Conservation (phyloP, 2,797 vertebrate genomes). For the Hozukius guyotensis region DNA sequence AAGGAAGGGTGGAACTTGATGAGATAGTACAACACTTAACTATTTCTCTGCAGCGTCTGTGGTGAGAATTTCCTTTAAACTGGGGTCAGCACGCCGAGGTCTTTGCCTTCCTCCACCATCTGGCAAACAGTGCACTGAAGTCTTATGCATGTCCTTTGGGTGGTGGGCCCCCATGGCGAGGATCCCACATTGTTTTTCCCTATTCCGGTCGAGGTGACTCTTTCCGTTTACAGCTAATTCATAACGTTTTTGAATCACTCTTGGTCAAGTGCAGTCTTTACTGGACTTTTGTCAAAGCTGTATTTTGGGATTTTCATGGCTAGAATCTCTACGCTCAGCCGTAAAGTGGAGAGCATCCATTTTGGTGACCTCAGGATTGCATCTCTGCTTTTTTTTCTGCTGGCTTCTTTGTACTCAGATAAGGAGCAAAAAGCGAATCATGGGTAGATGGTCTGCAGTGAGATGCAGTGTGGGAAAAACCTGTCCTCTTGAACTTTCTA, state of each 20-base stretch:
- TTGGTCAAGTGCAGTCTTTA: background rate
- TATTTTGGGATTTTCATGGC: background rate
- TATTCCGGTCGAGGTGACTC: background rate
- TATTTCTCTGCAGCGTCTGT: conserved; percentile 11
- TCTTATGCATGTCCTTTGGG: background rate
- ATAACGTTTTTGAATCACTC: background rate
- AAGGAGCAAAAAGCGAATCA: conserved; percentile 8
- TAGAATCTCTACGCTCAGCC: background rate
- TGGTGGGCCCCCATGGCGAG: background rate
- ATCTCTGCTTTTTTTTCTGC: background rate
- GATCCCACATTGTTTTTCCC: background rate
- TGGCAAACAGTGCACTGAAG: conserved; percentile 1
- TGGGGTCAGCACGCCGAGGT: background rate
- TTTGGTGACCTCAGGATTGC: background rate
- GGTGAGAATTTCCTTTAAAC: background rate
- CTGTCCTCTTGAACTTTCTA: conserved; percentile 65
- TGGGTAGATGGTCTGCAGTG: conserved; percentile 8
- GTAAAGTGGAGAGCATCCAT: background rate
- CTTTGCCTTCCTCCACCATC: background rate
- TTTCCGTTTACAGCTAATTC: background rate
- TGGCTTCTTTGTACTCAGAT: background rate
- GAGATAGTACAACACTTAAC: background rate
- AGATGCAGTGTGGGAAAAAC: conserved; percentile 61
- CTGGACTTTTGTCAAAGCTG: background rate
- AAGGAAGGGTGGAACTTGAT: conserved; percentile 5